Evolutionary conservation across 2,113 vertebrate genomes (phyloP).

Genomic region (Cichladusa arquata): DNA sequence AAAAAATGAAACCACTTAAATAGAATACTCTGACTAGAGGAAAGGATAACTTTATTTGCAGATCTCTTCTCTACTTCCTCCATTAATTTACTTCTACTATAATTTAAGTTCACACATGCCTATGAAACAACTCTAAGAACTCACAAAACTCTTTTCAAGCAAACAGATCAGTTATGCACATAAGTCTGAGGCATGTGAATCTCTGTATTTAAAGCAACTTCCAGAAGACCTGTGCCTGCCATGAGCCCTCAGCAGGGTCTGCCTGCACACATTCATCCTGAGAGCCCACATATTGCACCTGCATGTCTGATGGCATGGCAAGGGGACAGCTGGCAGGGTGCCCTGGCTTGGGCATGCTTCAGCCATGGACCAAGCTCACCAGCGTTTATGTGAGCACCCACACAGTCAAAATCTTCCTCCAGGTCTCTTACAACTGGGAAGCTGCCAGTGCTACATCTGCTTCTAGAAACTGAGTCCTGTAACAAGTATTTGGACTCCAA

Average conservation of each 20-base stretch:
- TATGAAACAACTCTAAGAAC: not conserved
- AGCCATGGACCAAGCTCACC: not conserved
- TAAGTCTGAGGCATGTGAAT: fast-evolving
- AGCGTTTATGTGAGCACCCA: not conserved
- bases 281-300: not conserved
- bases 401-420: not conserved
- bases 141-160: not conserved
- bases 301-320: not conserved
- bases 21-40: not conserved
- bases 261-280: not conserved
- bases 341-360: not conserved
- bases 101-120: not conserved
- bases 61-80: not conserved
- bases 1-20: not conserved
- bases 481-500: not conserved
- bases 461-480: not conserved
- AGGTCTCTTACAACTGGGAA: not conserved
- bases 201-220: not conserved
- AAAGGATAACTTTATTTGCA: not conserved
- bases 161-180: not conserved
- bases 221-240: not conserved
- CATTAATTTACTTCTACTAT: not conserved
- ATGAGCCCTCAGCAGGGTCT: not conserved
- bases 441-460: slow-evolving; percentile 35
- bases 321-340: not conserved